phyloP scores from a whole-genome alignment of 2,888 invertebrate species.

The Metopia argyrocephala region DNA sequence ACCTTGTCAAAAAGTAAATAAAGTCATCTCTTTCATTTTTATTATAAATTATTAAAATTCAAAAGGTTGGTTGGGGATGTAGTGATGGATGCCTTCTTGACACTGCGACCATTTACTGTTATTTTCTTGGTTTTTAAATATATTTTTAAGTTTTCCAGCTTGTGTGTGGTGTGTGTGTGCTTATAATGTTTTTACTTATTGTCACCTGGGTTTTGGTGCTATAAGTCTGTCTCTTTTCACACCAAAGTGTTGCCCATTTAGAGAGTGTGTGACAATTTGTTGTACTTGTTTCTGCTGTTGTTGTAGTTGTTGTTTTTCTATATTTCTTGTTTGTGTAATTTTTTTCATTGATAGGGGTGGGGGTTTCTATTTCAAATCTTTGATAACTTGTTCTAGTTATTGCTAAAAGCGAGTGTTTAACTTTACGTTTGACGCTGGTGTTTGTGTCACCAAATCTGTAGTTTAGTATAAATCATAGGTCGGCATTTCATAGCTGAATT shows the following conservation, averaged over 20 bases:
- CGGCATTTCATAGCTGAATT: too few relatives aligned
- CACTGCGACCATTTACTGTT: not conserved
- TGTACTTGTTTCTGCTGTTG: not conserved
- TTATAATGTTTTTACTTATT: slow-evolving; percentile 64
- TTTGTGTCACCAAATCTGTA: slow-evolving; percentile 61
- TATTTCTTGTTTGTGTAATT: too few relatives aligned
- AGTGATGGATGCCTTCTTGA: too few relatives aligned
- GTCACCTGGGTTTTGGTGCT: slow-evolving; percentile 61
- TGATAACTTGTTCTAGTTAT: slow-evolving; percentile 60
- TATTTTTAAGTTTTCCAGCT: not conserved
- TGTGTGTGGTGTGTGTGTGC: slow-evolving; percentile 8
- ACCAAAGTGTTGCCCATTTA: slow-evolving; percentile 45
- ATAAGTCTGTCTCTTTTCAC: slow-evolving; percentile 65
- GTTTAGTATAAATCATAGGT: too few relatives aligned
- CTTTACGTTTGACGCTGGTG: slow-evolving; percentile 54
- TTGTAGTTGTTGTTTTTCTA: too few relatives aligned
- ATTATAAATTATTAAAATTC: too few relatives aligned
- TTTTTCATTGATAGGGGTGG: slow-evolving; percentile 16
- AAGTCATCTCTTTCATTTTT: slow-evolving; percentile 49
- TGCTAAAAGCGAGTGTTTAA: slow-evolving; percentile 23
- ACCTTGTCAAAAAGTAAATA: slow-evolving; percentile 40
- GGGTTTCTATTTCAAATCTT: slow-evolving; percentile 63
- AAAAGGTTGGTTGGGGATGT: too few relatives aligned
- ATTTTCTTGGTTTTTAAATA: not conserved
- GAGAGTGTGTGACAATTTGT: not conserved